Evolutionary conservation across 2,888 invertebrate genomes (phyloP).

Genomic region (Ypsolopha scabrella): DNA sequence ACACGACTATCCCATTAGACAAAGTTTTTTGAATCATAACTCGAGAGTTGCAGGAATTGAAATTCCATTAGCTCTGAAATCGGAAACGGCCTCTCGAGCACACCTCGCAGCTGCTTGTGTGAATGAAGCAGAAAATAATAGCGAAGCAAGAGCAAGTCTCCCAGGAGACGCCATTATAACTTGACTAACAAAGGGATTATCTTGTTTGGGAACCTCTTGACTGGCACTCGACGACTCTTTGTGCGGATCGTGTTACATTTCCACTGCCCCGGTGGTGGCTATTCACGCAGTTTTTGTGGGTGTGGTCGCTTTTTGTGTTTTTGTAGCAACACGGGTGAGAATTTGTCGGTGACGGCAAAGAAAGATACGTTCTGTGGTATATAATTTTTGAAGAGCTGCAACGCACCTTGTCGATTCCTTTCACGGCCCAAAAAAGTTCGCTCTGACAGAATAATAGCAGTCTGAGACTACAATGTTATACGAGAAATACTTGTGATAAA

Average conservation of each 20-base stretch:
- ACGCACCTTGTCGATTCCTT: slow-evolving; percentile 12
- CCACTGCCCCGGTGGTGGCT: slow-evolving; percentile 32
- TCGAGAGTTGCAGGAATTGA: slow-evolving; percentile 34
- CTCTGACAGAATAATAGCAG: no score
- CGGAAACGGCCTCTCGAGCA: slow-evolving; percentile 50
- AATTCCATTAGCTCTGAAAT: slow-evolving; percentile 55
- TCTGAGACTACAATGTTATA: no score
- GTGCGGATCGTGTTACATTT: slow-evolving; percentile 58
- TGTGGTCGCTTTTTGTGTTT: slow-evolving; percentile 40
- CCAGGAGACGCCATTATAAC: slow-evolving; percentile 55
- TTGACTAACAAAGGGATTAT: slow-evolving; percentile 62
- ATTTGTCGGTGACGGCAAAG: slow-evolving; percentile 38
- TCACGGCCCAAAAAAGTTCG: slow-evolving; percentile 1
- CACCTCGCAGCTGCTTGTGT: slow-evolving; percentile 49
- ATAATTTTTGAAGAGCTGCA: not conserved
- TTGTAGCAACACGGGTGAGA: slow-evolving; percentile 39
- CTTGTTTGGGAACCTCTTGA: slow-evolving; percentile 68
- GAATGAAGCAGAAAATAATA: slow-evolving; percentile 58
- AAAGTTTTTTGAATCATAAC: slow-evolving; percentile 5
- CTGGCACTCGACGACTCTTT: slow-evolving; percentile 51
- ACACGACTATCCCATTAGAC: slow-evolving; percentile 41
- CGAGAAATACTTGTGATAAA: no score
- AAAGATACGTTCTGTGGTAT: not conserved
- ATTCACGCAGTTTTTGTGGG: slow-evolving; percentile 56
- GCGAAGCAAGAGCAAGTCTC: slow-evolving; percentile 29